phyloP scores from a whole-genome alignment of 2,113 vertebrate genomes.

The Psilopsiagon aymara region DNA sequence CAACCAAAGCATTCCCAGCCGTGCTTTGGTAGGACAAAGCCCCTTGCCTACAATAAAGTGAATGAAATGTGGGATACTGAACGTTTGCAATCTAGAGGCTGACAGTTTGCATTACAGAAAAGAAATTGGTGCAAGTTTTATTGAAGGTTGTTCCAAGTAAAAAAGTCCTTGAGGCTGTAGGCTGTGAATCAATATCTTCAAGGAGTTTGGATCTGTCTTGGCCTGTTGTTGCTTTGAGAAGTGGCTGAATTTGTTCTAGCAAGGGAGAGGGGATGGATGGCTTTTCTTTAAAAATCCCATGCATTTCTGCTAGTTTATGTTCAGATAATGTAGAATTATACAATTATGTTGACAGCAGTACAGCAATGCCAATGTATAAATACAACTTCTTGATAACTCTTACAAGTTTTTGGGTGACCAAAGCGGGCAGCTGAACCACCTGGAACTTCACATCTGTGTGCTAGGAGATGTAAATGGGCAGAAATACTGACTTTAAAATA shows the following conservation, averaged over 20 bases:
- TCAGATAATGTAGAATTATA: neutral
- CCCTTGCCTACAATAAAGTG: neutral
- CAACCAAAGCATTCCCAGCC: neutral
- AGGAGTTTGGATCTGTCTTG: neutral
- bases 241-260: neutral
- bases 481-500: neutral
- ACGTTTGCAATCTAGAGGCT: neutral
- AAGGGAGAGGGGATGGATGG: neutral
- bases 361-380: neutral
- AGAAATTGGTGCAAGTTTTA: neutral
- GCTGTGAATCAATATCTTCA: neutral
- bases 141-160: neutral
- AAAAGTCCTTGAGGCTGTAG: neutral
- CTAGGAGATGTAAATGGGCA: neutral
- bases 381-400: rapidly evolving
- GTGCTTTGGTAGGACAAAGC: neutral
- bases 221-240: neutral
- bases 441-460: neutral
- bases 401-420: neutral
- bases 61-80: neutral
- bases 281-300: neutral
- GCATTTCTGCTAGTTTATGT: neutral
- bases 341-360: neutral
- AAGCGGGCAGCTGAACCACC: neutral
- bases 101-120: neutral